phyloP scores from a whole-genome alignment of 2,797 vertebrate species.

The Sebastes umbrosus region DNA sequence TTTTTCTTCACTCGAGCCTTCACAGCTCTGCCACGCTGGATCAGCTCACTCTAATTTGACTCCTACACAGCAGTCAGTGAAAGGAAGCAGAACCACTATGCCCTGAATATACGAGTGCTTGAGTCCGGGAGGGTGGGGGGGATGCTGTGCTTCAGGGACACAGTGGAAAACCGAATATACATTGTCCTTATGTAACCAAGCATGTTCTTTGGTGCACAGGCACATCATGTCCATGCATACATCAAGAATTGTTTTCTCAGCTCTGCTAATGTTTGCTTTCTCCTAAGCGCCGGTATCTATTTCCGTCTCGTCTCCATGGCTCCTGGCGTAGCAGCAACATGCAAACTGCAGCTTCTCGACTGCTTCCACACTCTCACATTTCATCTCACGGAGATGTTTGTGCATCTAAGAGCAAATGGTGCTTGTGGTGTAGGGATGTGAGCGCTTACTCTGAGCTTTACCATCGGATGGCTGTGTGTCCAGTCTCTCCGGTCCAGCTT shows the following conservation, averaged over 20 bases:
- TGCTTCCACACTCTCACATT: background rate
- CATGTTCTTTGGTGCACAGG: constrained; percentile 6
- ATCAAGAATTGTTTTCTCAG: constrained; percentile 26
- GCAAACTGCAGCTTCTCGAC: constrained; percentile 19
- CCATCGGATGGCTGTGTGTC: too few relatives aligned
- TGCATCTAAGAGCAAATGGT: background rate
- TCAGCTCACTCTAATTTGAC: constrained; percentile 59
- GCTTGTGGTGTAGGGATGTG: too few relatives aligned
- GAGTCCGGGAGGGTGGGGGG: background rate
- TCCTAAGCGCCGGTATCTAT: constrained; percentile 55
- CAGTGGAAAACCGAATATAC: constrained; percentile 33
- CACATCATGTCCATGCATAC: constrained; percentile 18
- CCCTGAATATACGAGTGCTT: constrained; percentile 14
- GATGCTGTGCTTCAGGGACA: constrained; percentile 22
- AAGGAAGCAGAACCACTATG: constrained; percentile 38
- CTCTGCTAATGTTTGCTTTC: constrained; percentile 47
- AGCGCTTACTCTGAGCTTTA: too few relatives aligned
- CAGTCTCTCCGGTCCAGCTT: too few relatives aligned
- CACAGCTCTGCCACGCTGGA: constrained; percentile 50
- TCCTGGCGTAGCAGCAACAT: constrained; percentile 36
- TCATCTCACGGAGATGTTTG: constrained; percentile 5
- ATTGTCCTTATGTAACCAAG: constrained; percentile 44
- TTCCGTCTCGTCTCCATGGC: constrained; percentile 55
- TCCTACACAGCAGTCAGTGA: constrained; percentile 59
- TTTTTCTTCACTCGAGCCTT: constrained; percentile 56